Percentiles rank a stretch among this genome's conserved stretches.
These are phyloP conservation scores for Ladona fulva DNA, from an alignment of 1,140 invertebrate species.

Conservation along the genomic window DNA sequence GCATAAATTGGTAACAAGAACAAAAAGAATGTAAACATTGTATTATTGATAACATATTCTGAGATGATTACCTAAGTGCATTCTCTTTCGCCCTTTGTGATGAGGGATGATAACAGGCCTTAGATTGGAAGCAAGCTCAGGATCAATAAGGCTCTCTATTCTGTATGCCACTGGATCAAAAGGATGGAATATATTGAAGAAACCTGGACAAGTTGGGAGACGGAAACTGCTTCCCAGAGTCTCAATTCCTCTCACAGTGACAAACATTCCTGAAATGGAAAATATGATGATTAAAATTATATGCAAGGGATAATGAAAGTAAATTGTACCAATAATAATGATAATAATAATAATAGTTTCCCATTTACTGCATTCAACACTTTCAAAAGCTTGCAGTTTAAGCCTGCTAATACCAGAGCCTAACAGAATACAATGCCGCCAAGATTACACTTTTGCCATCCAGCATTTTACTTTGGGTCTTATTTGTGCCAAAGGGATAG, in stretches of 20 bases:
- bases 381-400: too few relatives aligned
- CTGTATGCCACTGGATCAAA: slow-evolving; percentile 93
- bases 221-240: slow-evolving; percentile 70
- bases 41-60: slow-evolving; percentile 1
- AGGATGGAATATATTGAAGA: slow-evolving; percentile 97
- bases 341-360: too few relatives aligned
- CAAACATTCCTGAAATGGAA: slow-evolving; percentile 67
- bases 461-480: too few relatives aligned
- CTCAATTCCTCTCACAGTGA: slow-evolving; percentile 87
- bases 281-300: not conserved
- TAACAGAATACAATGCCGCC: too few relatives aligned
- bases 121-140: slow-evolving; percentile 51
- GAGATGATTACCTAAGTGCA: slow-evolving; percentile 72
- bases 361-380: too few relatives aligned
- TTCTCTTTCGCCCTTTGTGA: slow-evolving; percentile 91
- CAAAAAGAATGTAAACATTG: not conserved
- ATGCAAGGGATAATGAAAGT: too few relatives aligned
- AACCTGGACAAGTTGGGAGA: slow-evolving; percentile 81
- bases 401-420: too few relatives aligned
- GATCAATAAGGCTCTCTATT: slow-evolving; percentile 83
- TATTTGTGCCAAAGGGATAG: too few relatives aligned
- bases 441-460: too few relatives aligned
- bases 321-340: too few relatives aligned
- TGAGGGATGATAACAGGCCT: slow-evolving; percentile 86
- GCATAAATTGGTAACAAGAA: not conserved